Base-by-base conservation (phyloP, 2,888 invertebrate genomes). In the Archaeoteleia sp. region DNA sequence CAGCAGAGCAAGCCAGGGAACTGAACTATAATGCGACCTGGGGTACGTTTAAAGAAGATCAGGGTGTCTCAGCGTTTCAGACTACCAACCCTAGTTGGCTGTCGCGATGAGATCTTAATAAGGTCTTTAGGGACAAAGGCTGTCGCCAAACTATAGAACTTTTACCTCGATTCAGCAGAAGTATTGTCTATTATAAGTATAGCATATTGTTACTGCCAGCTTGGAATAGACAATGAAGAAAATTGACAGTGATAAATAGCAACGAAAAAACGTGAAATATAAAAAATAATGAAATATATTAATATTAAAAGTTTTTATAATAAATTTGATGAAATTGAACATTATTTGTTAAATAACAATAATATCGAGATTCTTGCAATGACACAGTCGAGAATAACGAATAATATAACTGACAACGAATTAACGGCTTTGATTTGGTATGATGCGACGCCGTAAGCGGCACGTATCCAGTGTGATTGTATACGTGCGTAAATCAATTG, bases 261-360 rank as follows among this genome's bases (percentile, higher is more conserved):
- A 34, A 13, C 32, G 4, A 2, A 13, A 34, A 9, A 5, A 9
- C 12, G 1, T 30, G 12, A 34, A 30, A 9, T 12, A 34, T 13
- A 34, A 34, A 34, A 13, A 1, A 1, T 9, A n/a, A n/a, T 34
- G 6, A 34, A 1, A 5, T 34, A 7, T 1, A 2, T 34, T 7
- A 34, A 34, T 34, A 13, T 34, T 2, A 5, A 13, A 13, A 34
- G 32, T 34, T 34, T 34, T 34, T 34, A 34, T 34, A 13, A 2
- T 13, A 34, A 34, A 34, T 34, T 34, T 13, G 32, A 34, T 14
- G 13, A 34, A 34, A 34, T 34, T 4, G 32, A 34, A 13, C 6
- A 12, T 4, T 34, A 13, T 34, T 34, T 34, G 14, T 34, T 34
- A 13, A 34, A 34, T 30, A n/a, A n/a, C n/a, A 30, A 30, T 12